phyloP scores from a whole-genome alignment of 1,140 invertebrate species.

The Drosophila pandora region DNA sequence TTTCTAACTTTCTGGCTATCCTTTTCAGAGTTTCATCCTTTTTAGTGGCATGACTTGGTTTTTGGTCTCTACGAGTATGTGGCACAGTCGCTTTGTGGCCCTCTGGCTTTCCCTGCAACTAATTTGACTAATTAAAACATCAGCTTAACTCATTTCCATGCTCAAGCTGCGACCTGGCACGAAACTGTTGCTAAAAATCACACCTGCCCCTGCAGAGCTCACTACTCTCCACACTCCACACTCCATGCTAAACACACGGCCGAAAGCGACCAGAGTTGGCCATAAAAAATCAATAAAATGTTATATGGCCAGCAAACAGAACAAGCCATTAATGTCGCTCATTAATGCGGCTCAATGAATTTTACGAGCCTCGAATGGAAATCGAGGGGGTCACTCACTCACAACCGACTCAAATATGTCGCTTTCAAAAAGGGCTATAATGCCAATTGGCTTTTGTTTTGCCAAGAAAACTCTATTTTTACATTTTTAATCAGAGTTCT shows the following conservation, averaged over 20 bases:
- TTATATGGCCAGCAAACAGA: conserved; percentile 63
- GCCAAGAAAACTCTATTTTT: conserved; percentile 33
- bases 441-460: conserved; percentile 60
- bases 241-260: background rate
- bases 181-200: conserved; percentile 81
- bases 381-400: conserved; percentile 8
- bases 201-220: conserved; percentile 60
- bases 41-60: background rate
- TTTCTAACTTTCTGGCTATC: background rate
- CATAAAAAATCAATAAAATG: conserved; percentile 77
- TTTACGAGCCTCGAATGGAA: conserved; percentile 56
- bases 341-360: conserved; percentile 82
- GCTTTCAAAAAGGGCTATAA: conserved; percentile 54
- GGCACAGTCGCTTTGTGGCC: conserved; percentile 19
- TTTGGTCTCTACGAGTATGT: conserved; percentile 7
- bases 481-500: conserved; percentile 1
- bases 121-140: conserved; percentile 81
- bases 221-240: background rate
- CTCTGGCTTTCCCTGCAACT: conserved; percentile 45
- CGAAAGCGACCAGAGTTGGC: conserved; percentile 14
- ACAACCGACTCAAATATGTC: conserved; percentile 26
- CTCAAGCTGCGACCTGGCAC: conserved; percentile 53
- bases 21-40: conserved; percentile 7
- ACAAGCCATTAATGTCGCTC: conserved; percentile 80
- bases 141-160: conserved; percentile 69